Evolutionary conservation across 2,797 vertebrate species (phyloP).

Genomic region (Anguilla anguilla): DNA sequence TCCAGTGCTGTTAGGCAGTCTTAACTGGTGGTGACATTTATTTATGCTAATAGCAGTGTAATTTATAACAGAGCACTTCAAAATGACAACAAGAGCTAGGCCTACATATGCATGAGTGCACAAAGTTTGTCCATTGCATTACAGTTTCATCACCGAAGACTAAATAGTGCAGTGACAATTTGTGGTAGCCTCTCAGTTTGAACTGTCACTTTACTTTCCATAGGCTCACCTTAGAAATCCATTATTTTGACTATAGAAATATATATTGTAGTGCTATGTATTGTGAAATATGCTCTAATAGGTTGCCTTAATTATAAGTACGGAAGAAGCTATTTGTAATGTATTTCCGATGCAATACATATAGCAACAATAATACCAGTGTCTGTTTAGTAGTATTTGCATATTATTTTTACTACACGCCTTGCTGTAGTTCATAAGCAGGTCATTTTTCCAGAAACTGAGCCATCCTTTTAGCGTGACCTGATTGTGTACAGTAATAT

Average conservation of each 20-base stretch:
- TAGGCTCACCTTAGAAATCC: not conserved
- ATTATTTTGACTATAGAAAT: not conserved
- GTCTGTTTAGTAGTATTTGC: not conserved
- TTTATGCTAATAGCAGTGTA: conserved; percentile 6
- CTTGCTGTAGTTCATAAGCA: not conserved
- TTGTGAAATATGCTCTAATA: not conserved
- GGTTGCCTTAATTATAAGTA: not conserved
- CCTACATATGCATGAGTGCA: not conserved
- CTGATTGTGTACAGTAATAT: not conserved
- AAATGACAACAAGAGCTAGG: not conserved
- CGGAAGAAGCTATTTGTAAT: not conserved
- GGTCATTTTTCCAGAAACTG: not conserved
- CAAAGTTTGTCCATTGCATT: not conserved
- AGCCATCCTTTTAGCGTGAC: not conserved
- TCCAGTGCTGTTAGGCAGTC: not conserved
- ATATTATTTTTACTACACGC: not conserved
- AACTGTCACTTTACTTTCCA: not conserved
- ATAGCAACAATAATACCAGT: not conserved
- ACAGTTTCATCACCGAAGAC: not conserved
- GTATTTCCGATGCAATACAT: not conserved
- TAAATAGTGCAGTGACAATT: not conserved
- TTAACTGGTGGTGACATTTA: not conserved
- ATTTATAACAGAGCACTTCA: not conserved
- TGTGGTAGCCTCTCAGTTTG: not conserved
- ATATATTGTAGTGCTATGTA: not conserved